Evolutionary conservation across 2,888 invertebrate species (phyloP).

Genomic region (Ochropacha duplaris): DNA sequence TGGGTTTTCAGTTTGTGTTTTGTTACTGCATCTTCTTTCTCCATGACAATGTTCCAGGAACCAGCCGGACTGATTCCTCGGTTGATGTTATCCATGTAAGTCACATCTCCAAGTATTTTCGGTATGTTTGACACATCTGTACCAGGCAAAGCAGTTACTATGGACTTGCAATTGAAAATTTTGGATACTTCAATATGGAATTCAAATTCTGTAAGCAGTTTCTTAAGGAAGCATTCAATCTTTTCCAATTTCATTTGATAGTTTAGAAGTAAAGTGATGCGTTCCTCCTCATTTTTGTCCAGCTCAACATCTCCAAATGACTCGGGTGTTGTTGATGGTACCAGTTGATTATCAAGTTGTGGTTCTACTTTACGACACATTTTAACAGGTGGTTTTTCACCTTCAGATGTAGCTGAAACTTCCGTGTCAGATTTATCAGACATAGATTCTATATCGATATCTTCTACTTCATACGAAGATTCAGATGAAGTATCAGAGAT

Average conservation of each 20-base stretch:
- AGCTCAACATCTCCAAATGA: slow-evolving; percentile 70
- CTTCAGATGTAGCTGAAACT: slow-evolving; percentile 32
- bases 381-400: slow-evolving; percentile 46
- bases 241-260: slow-evolving; percentile 67
- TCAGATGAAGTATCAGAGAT: slow-evolving; percentile 57
- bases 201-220: slow-evolving; percentile 63
- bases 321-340: slow-evolving; percentile 57
- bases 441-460: slow-evolving; percentile 57
- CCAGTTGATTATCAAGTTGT: slow-evolving; percentile 28
- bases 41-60: slow-evolving; percentile 65
- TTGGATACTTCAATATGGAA: slow-evolving; percentile 75
- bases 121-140: slow-evolving; percentile 43
- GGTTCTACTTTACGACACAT: slow-evolving; percentile 67
- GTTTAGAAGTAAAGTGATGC: slow-evolving; percentile 49
- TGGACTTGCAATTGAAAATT: slow-evolving; percentile 54
- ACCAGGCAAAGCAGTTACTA: slow-evolving; percentile 43
- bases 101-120: slow-evolving; percentile 39
- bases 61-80: slow-evolving; percentile 49
- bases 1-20: slow-evolving; percentile 61
- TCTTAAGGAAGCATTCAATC: slow-evolving; percentile 56
- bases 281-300: slow-evolving; percentile 64
- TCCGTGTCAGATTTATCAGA: slow-evolving; percentile 66
- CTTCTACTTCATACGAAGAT: slow-evolving; percentile 49
- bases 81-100: slow-evolving; percentile 39
- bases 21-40: slow-evolving; percentile 55